Evolutionary conservation across 1,140 invertebrate species (phyloP).

Genomic region (Coenobita brevimanus): DNA sequence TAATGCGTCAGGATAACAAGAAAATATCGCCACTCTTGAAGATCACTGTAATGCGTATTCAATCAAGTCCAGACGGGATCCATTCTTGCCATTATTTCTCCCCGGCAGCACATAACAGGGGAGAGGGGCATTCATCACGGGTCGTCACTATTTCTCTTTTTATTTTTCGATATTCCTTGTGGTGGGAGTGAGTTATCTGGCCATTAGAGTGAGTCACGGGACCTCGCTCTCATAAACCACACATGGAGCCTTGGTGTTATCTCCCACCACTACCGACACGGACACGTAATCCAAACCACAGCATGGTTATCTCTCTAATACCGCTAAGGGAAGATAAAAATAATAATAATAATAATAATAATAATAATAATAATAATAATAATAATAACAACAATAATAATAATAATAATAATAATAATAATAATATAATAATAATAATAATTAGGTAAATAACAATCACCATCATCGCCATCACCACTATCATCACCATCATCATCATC

Average conservation of each 20-base stretch:
- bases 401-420: too few relatives aligned
- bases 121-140: background rate
- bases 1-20: constrained; percentile 1
- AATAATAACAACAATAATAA: too few relatives aligned
- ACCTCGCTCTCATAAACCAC: constrained; percentile 8
- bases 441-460: too few relatives aligned
- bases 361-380: too few relatives aligned
- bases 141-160: too few relatives aligned
- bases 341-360: too few relatives aligned
- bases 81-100: background rate
- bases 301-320: background rate
- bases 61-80: constrained; percentile 2
- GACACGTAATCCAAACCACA: background rate
- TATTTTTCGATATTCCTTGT: constrained; percentile 14
- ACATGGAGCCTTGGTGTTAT: background rate
- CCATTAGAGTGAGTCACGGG: constrained; percentile 1
- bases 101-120: background rate
- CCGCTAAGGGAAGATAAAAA: too few relatives aligned
- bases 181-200: constrained; percentile 7
- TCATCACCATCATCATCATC: too few relatives aligned
- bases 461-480: too few relatives aligned
- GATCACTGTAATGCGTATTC: constrained; percentile 12
- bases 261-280: background rate
- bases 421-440: too few relatives aligned
- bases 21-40: background rate